Evolutionary conservation across 2,113 vertebrate genomes (phyloP).

Genomic region (Scytalopus superciliaris): DNA sequence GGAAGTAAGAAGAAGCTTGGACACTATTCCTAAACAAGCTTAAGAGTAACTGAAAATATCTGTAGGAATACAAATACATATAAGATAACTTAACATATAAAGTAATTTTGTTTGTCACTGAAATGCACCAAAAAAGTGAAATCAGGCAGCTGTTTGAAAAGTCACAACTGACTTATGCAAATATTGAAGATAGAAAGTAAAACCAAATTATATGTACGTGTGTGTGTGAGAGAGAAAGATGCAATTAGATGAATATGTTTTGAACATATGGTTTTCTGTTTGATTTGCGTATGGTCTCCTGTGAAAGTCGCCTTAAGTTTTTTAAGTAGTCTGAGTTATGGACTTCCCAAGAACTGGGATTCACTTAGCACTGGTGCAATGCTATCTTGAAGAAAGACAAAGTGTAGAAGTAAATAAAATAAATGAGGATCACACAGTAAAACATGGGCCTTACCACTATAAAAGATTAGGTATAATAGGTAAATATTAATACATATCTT

Average conservation of each 20-base stretch:
- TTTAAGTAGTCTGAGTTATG: not conserved
- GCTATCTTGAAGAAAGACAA: not conserved
- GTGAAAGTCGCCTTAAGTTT: not conserved
- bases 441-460: not conserved
- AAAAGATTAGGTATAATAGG: not conserved
- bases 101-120: not conserved
- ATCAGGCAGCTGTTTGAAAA: not conserved
- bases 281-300: not conserved
- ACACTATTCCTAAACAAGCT: not conserved
- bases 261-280: not conserved
- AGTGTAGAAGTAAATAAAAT: not conserved
- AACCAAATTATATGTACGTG: not conserved
- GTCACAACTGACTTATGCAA: not conserved
- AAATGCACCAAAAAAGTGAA: not conserved
- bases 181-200: not conserved
- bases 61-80: not conserved
- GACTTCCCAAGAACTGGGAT: not conserved
- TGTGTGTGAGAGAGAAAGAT: not conserved
- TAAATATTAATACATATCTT: not conserved
- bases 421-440: not conserved
- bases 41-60: not conserved
- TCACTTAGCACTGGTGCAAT: not conserved
- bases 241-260: not conserved
- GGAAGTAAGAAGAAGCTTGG: not conserved
- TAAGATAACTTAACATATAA: not conserved